Base-by-base conservation (phyloP, 2,888 invertebrate species). In the Mythimna impura region DNA sequence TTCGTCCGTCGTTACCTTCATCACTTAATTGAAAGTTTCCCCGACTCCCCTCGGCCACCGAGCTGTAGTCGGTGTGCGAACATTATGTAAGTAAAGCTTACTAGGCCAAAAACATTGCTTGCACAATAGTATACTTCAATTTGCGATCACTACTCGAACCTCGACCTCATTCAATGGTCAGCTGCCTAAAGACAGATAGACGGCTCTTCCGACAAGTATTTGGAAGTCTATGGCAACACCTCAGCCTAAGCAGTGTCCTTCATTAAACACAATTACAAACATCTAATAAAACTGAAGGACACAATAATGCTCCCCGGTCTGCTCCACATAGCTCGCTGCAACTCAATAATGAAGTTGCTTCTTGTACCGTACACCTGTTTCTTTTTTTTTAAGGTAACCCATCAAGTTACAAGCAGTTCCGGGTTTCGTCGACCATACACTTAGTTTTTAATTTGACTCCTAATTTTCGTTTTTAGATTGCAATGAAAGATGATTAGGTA, bases 221-320 rank as follows among this genome's bases (percentile, higher is more conserved):
- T 34, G n/a, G 43, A 62, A 75, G 40, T 47, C 36, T 9, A 58
- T 10, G 34, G 34, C 34, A 34, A n/a, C 30, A 40, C 25, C 47
- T 63, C 57, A 14, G 22, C 43, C 9, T n/a, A 9, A 57, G 17
- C 50, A 78, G 22, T 9, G 52, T 20, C 52, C n/a, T 36, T 36
- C 34, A 36, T 36, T 36, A 7, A 22, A 82, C 85, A 86, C 84
- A 84, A 90, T 90, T 89, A 90, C 58, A 76, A 78, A 77, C 80
- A 84, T 3, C 86, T 90, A 88, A 91, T 90, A 91, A 89, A 90
- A 88, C 88, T 85, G 80, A 87, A 88, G 12, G 14, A 43, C 83
- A 80, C 69, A 87, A 84, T 87, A 87, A 88, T 83, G 80, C 69
- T 8, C 7, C 66, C 71, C 66, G 25, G 43, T 20, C 34, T 17